phyloP scores from a whole-genome alignment of 1,140 invertebrate species.

The Drosophila mayri region DNA sequence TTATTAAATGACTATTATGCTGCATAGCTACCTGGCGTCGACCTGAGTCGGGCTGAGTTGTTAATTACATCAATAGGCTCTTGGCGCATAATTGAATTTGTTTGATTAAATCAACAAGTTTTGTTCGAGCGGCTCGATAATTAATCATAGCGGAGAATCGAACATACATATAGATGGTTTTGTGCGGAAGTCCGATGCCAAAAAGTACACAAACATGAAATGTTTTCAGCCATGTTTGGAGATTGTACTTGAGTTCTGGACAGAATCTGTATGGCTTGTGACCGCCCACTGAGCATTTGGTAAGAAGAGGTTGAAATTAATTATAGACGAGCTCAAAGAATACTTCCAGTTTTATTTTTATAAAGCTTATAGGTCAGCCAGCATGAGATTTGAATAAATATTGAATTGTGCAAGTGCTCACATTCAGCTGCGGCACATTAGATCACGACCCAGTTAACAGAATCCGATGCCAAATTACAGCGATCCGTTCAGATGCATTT shows the following conservation, averaged over 20 bases:
- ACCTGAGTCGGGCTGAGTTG: slow-evolving; percentile 22
- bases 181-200: slow-evolving; percentile 19
- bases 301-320: slow-evolving; percentile 49
- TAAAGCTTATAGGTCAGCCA: slow-evolving; percentile 15
- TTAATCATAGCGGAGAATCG: slow-evolving; percentile 46
- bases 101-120: slow-evolving; percentile 68
- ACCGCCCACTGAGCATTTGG: slow-evolving; percentile 55
- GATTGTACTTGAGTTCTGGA: slow-evolving; percentile 20
- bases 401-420: slow-evolving; percentile 19
- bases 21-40: slow-evolving; percentile 15
- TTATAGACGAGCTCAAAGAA: slow-evolving; percentile 34
- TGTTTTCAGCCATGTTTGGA: slow-evolving; percentile 6
- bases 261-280: slow-evolving; percentile 2
- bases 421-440: slow-evolving; percentile 28
- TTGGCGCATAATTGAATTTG: slow-evolving; percentile 43
- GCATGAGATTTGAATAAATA: slow-evolving; percentile 14
- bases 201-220: slow-evolving; percentile 14
- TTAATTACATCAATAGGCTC: slow-evolving; percentile 52
- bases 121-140: slow-evolving; percentile 52
- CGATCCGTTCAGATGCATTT: slow-evolving; percentile 48
- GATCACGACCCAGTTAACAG: slow-evolving; percentile 68
- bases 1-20: slow-evolving; percentile 40
- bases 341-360: too few relatives aligned
- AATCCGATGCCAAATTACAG: slow-evolving; percentile 34
- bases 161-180: slow-evolving; percentile 8